Evolutionary conservation across 2,888 invertebrate genomes (phyloP), one percentile per base, ranked within the genome.

Genomic region (Ophion costatus): DNA sequence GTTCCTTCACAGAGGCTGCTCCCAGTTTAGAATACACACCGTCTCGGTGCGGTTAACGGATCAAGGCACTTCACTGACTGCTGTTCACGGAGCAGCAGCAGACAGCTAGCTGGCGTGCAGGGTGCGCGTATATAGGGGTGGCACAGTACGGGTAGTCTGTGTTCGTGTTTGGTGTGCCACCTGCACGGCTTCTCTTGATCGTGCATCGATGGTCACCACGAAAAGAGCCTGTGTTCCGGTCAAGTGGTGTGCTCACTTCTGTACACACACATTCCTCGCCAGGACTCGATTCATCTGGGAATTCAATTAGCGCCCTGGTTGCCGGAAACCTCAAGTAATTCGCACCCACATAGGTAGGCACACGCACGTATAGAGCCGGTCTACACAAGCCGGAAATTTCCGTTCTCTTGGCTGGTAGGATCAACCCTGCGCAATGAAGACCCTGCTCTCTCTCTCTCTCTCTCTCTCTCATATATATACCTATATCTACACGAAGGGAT

Each of bases 241-340:
- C 90, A 88, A 89, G 85, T 88, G 78, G 66, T 66, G 57, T 33
- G 17, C n/a, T 17, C 61, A 42, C 59, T 20, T 11, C 45, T 45
- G 1, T 17, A 45, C 61, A 63, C 29, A 51, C 42, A 66, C 51
- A 57, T 45, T 73, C 74, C 90, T 14, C 45, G 45, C 45, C 90
- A 88, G 89, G 90, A 89, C 91, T 92, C 91, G 90, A 92, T 92
- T 91, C 92, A 92, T 91, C 90, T 88, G 90, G 90, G 92, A 92
- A 92, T 92, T 92, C 92, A 92, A 92, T 92, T 92, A 92, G 92
- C 92, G 90, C 91, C 90, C 29, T 29, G 91, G 91, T 91, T 90
- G 90, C 91, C 91, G 92, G 91, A 92, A 92, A 92, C 92, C 92
- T 92, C 92, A 91, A 92, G 92, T 90, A 92, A 92, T 92, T 92